Conservation (phyloP, 2,113 vertebrate species). For the Sapajus apella region DNA sequence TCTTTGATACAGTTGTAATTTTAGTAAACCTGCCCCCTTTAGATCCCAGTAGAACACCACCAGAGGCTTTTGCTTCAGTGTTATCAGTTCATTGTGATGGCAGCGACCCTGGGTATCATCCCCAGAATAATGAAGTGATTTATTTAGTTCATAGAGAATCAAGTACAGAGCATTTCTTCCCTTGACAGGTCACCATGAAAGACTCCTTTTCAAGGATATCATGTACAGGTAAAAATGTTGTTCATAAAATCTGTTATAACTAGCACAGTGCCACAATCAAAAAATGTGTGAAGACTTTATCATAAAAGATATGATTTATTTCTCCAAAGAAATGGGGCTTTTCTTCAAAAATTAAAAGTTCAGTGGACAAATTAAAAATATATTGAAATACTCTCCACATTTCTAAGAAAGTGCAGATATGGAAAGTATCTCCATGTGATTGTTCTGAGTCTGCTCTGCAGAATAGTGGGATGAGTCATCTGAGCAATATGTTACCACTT, state of each 20-base stretch:
- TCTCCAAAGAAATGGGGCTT: constrained; percentile 1
- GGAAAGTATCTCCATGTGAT: not conserved
- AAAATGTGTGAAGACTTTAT: not conserved
- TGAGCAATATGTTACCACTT: not conserved
- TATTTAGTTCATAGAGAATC: not conserved
- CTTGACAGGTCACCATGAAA: not conserved
- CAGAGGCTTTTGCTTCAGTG: not conserved
- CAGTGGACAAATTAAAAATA: not conserved
- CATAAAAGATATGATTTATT: not conserved
- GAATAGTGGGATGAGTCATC: not conserved
- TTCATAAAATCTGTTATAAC: not conserved
- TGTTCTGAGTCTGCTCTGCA: not conserved
- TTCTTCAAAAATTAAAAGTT: constrained; percentile 13
- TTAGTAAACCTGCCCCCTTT: not conserved
- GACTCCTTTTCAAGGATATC: not conserved
- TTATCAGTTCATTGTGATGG: not conserved
- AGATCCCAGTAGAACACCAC: not conserved
- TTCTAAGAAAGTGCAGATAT: not conserved
- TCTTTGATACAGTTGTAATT: not conserved
- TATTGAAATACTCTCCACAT: not conserved
- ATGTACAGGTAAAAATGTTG: not conserved
- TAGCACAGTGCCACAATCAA: not conserved
- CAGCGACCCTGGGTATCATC: not conserved
- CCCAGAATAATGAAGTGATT: not conserved
- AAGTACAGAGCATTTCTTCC: not conserved